phyloP scores from a whole-genome alignment of 2,113 vertebrate genomes.

The Potamarius usumacintae region DNA sequence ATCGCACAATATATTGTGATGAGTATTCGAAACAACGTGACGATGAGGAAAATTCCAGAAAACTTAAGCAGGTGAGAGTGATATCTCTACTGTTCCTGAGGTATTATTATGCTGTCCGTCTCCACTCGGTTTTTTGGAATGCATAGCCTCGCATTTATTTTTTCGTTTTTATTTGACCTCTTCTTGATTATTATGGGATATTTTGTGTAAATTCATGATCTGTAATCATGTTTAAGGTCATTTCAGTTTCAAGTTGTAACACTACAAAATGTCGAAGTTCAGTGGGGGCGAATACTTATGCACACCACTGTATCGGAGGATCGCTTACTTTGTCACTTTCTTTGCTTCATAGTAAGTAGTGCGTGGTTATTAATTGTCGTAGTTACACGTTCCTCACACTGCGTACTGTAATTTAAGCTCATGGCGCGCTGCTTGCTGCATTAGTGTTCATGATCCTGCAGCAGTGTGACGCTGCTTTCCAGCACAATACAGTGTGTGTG shows the following conservation, averaged over 20 bases:
- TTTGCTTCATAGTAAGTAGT: not conserved
- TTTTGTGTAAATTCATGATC: not conserved
- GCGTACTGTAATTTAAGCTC: not conserved
- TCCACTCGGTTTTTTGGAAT: not conserved
- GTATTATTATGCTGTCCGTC: not conserved
- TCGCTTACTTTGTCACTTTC: not conserved
- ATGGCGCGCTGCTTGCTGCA: no score
- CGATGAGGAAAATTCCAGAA: not conserved
- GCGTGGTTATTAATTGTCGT: not conserved
- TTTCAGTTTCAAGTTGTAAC: not conserved
- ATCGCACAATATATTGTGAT: no score
- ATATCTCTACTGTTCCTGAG: not conserved
- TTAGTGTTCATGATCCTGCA: not conserved
- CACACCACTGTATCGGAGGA: no score
- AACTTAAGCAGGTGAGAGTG: not conserved
- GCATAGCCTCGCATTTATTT: not conserved
- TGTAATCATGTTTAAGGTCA: not conserved
- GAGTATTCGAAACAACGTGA: not conserved
- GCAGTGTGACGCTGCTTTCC: not conserved
- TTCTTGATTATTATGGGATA: not conserved
- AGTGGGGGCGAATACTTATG: not conserved
- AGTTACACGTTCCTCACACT: not conserved
- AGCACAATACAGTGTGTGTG: slow-evolving; percentile 49
- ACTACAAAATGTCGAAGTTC: not conserved
- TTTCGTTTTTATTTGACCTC: no score